Evolutionary conservation across 2,888 invertebrate species (phyloP), one percentile per base, ranked within the genome.

Genomic region (Phengaris alcon): DNA sequence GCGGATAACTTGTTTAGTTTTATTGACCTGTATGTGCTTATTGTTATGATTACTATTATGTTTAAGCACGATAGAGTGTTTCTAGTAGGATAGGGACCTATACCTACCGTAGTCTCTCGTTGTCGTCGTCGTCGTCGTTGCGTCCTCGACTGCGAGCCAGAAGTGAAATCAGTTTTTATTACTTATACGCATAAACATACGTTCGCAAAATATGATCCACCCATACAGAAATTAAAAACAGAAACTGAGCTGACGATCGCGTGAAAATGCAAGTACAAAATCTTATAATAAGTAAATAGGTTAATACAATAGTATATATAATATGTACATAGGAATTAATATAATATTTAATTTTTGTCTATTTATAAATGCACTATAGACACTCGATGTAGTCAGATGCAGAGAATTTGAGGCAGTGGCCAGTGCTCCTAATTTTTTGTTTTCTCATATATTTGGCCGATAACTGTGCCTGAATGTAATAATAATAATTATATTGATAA

Each of bases 191-290:
- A 22, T 59, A 59, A 15, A 59, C 10, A 10, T 10, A 59, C 10
- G 59, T 10, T 57, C 8, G 57, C 3, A 15, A n/a, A 57, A 55
- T 35, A 48, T 48, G 48, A 48, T 6, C 48, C 22, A 59, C 22
- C 15, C 22, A 59, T 22, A 15, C 22, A 22, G 9, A 59, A 59
- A 22, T 0, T 10, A 59, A 15, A 8, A 15, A 57, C 55, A 55
- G 8, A n/a, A 22, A 59, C 15, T 59, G 59, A 15, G 22, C 22
- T 59, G 5, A 59, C 59, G 9, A 59, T 22, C 59, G 10, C 59
- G 15, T 59, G 59, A 59, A 59, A 59, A 22, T 59, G 15, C 22
- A 59, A 59, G 59, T 59, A 59, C 59, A 59, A 59, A 59, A 10
- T 59, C 59, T 22, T 59, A 59, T 35, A 22, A 22, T 35, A 35